These are phyloP conservation scores for Hormaphis cornu DNA, from an alignment of 1,140 invertebrate genomes.

Conservation along the genomic window DNA sequence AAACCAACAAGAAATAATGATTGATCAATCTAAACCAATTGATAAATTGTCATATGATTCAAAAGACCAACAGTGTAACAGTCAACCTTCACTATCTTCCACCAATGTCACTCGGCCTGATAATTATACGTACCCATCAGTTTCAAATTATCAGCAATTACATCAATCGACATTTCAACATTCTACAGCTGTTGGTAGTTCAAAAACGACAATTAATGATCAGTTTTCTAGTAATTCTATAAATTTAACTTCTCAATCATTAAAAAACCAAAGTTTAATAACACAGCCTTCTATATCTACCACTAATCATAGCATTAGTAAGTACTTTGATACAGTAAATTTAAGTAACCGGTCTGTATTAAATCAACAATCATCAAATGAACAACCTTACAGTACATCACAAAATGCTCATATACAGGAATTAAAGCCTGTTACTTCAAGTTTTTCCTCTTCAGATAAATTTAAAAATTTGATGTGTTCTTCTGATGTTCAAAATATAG, in stretches of 20 bases:
- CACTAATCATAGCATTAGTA: not conserved
- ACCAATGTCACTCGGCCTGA: not conserved
- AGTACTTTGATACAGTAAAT: slow-evolving; percentile 1
- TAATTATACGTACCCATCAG: not conserved
- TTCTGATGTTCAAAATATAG: not conserved
- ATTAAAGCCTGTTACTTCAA: not conserved
- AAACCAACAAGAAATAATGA: not conserved
- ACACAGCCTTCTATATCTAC: not conserved
- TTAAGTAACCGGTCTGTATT: not conserved
- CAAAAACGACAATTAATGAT: not conserved
- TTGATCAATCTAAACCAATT: not conserved
- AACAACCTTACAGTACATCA: not conserved
- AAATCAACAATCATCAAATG: not conserved
- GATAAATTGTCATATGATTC: not conserved
- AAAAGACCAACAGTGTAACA: not conserved
- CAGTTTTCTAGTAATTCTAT: not conserved
- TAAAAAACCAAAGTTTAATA: not conserved
- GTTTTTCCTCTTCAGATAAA: not conserved
- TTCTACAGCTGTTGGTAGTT: not conserved
- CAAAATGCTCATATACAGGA: not conserved
- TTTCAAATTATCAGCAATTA: not conserved
- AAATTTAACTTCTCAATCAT: not conserved
- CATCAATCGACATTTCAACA: not conserved
- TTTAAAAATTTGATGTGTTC: not conserved
- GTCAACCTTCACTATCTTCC: not conserved